Conservation (phyloP, 1,140 invertebrate species). For the Hylaeus anthracinus region DNA sequence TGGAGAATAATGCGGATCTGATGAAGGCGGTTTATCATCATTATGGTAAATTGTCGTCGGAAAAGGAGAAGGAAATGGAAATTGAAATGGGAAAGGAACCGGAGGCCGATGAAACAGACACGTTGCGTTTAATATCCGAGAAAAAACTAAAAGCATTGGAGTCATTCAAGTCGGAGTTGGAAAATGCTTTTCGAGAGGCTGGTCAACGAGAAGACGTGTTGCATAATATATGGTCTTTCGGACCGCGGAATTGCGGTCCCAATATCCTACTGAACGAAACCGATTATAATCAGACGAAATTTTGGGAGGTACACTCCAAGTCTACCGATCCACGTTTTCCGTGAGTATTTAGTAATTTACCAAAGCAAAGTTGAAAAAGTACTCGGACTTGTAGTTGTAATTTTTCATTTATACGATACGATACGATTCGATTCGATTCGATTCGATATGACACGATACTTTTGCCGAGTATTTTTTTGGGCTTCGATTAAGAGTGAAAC, state of each 20-base stretch:
- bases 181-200: conserved; percentile 83
- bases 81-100: no score
- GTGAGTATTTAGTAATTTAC: conserved; percentile 64
- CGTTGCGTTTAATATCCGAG: conserved; percentile 71
- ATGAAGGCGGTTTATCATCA: conserved; percentile 82
- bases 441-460: no score
- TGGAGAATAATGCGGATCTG: conserved; percentile 84
- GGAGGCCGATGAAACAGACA: no score
- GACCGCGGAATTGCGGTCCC: conserved; percentile 92
- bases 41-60: conserved; percentile 70
- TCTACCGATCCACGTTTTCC: conserved; percentile 66
- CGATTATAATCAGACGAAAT: conserved; percentile 80
- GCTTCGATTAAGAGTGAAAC: not conserved
- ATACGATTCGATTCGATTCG: not conserved
- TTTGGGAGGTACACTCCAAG: conserved; percentile 70
- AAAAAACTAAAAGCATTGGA: conserved; percentile 83
- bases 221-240: conserved; percentile 94
- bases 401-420: not conserved
- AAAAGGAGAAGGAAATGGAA: conserved; percentile 39
- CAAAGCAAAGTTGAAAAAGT: not conserved
- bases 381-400: not conserved
- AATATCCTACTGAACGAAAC: conserved; percentile 92
- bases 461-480: not conserved
- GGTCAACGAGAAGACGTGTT: conserved; percentile 82
- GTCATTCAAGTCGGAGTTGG: conserved; percentile 85